Evolutionary conservation across 2,888 invertebrate species (phyloP).

Genomic region (Serrognathus titanus): DNA sequence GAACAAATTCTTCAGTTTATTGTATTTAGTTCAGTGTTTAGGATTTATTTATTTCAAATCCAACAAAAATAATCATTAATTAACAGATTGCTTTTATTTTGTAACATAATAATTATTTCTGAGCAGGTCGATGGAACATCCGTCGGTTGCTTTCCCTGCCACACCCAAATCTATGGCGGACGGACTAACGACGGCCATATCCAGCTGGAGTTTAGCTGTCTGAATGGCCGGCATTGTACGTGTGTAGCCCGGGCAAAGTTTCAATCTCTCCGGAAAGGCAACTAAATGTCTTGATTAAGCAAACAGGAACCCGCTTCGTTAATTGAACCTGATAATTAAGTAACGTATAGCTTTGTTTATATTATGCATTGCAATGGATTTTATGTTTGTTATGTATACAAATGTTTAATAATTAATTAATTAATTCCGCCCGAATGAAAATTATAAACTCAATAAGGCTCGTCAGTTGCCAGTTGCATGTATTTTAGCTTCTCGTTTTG

Average conservation of each 20-base stretch:
- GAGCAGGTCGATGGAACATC: background rate
- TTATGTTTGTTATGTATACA: too few relatives aligned
- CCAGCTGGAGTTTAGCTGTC: background rate
- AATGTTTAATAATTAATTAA: too few relatives aligned
- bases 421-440: too few relatives aligned
- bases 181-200: conserved; percentile 3
- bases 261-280: conserved; percentile 14
- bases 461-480: too few relatives aligned
- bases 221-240: conserved; percentile 29
- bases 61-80: too few relatives aligned
- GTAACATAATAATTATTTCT: too few relatives aligned
- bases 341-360: background rate
- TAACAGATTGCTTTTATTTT: too few relatives aligned
- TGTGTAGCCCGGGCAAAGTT: conserved; percentile 26
- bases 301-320: background rate
- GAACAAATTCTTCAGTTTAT: too few relatives aligned
- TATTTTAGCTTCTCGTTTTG: too few relatives aligned
- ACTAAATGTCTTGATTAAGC: conserved; percentile 14
- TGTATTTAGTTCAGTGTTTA: too few relatives aligned
- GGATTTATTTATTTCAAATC: too few relatives aligned
- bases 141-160: background rate
- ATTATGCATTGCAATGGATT: background rate
- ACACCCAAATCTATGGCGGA: conserved; percentile 1
- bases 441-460: too few relatives aligned
- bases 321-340: background rate